Evolutionary conservation across 2,113 vertebrate genomes (phyloP), one percentile per base, ranked within the genome.

Genomic region (Elaphurus davidianus): DNA sequence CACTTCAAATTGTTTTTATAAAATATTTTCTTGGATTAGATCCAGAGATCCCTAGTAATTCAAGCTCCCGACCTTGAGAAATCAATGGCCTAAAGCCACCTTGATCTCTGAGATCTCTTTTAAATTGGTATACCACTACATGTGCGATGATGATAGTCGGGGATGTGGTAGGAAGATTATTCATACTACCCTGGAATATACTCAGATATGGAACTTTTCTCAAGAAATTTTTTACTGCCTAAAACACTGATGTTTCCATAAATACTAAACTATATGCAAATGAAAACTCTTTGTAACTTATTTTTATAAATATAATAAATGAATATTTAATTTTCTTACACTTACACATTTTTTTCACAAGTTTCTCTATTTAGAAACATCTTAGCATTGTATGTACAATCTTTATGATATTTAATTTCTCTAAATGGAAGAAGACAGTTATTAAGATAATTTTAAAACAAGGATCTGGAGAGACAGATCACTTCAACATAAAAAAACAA

Each of bases 311-410:
- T 89, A 92, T n/a, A 93, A 87, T 93, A 45, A 81, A 94, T 92
- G 11, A 97, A 89, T 96, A 67, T 50, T 86, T 96, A 94, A 83
- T 97, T 97, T 97, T 94, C 60, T 94, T 92, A 87, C 4, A 97
- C 14, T 71, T 96, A 67, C 3, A 45, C 83, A 28, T 79, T 74
- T 97, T 43, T 81, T 91, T 43, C n/a, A 78, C 21, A 92, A 64
- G 12, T 55, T 92, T 87, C 64, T 45, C 83, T 50, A 87, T 79
- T 86, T 87, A 79, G 52, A 90, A 92, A 87, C 27, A 96, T 74
- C 47, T 90, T 59, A 88, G 54, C 30, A 85, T 52, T 96, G 11
- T 62, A 87, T 84, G 19, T 83, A 47, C 1, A 79, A 30, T 64
- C 30, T 84, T 67, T n/a, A 52, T 87, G 79, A 85, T 76, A 88